phyloP scores from a whole-genome alignment of 2,888 invertebrate species.

The Atherix ibis region DNA sequence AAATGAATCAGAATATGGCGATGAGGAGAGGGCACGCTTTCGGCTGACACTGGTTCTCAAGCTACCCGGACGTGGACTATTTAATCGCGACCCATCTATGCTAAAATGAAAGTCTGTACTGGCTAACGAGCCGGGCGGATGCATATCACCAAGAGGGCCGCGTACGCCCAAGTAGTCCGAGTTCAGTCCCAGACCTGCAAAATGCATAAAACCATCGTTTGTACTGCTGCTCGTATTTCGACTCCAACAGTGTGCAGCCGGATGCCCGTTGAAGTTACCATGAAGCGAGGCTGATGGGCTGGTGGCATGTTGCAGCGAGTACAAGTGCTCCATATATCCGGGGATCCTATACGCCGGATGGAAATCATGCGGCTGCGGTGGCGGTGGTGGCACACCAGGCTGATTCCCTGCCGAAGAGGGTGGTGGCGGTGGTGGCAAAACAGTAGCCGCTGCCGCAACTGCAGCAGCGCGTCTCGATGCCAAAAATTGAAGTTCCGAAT shows the following conservation, averaged over 20 bases:
- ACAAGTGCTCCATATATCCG: constrained; percentile 65
- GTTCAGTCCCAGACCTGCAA: constrained; percentile 41
- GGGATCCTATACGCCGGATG: constrained; percentile 57
- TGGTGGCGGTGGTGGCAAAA: constrained; percentile 23
- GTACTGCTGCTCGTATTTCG: background rate
- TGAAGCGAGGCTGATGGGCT: constrained; percentile 52
- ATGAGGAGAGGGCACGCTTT: constrained; percentile 85
- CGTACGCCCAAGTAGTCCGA: constrained; percentile 41
- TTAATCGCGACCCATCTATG: constrained; percentile 63
- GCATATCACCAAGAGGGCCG: constrained; percentile 32
- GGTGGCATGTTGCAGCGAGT: constrained; percentile 50
- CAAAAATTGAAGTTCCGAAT: constrained; percentile 31
- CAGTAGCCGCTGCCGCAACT: constrained; percentile 34
- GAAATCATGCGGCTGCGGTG: constrained; percentile 36
- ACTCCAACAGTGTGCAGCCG: background rate
- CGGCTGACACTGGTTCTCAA: constrained; percentile 50
- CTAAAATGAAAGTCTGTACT: constrained; percentile 83
- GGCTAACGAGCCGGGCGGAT: constrained; percentile 51
- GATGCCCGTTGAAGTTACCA: constrained; percentile 35
- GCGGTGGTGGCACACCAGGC: constrained; percentile 34
- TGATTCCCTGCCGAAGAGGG: constrained; percentile 26
- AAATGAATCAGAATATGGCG: constrained; percentile 87
- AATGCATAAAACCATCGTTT: no score
- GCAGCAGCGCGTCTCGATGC: constrained; percentile 34
- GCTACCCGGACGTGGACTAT: constrained; percentile 45